phyloP scores from a whole-genome alignment of 2,888 invertebrate species.

The Ryuthela nishihirai region DNA sequence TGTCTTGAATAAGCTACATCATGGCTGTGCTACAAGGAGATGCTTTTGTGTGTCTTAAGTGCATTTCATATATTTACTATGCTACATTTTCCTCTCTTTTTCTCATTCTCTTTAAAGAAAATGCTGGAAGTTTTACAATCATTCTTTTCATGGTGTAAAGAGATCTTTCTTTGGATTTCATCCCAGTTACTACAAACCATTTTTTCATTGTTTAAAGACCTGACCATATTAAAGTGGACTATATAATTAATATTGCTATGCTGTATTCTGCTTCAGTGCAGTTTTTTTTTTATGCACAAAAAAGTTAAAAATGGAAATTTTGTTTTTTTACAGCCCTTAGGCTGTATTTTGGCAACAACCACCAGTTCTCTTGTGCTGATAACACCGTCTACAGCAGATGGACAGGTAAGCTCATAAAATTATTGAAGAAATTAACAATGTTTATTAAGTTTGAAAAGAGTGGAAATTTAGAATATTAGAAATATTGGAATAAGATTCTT shows the following conservation, averaged over 20 bases:
- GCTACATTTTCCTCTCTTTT: too few species aligned
- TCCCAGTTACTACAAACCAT: neutral
- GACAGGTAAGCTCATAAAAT: constrained; percentile 54
- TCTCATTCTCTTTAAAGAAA: too few species aligned
- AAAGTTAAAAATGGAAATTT: constrained; percentile 40
- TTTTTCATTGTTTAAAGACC: neutral
- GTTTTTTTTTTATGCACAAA: neutral
- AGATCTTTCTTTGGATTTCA: neutral
- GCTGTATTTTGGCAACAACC: constrained; percentile 83
- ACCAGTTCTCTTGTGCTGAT: constrained; percentile 79
- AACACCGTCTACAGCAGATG: constrained; percentile 61
- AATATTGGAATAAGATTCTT: too few species aligned
- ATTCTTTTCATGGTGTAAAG: neutral
- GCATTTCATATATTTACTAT: too few species aligned
- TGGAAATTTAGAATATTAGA: too few species aligned
- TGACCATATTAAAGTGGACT: neutral
- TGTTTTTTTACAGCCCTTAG: constrained; percentile 61
- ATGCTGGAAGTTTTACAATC: too few species aligned
- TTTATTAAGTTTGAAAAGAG: too few species aligned
- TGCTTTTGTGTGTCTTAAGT: too few species aligned
- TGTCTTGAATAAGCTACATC: too few species aligned
- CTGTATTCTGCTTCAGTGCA: neutral
- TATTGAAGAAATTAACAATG: neutral
- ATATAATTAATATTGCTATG: neutral
- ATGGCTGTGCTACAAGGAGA: too few species aligned